A percentile compares a stretch with the other conserved stretches of the same genome.
phyloP scores from a whole-genome alignment of 2,797 vertebrate genomes.

The Sebastes vulpes region DNA sequence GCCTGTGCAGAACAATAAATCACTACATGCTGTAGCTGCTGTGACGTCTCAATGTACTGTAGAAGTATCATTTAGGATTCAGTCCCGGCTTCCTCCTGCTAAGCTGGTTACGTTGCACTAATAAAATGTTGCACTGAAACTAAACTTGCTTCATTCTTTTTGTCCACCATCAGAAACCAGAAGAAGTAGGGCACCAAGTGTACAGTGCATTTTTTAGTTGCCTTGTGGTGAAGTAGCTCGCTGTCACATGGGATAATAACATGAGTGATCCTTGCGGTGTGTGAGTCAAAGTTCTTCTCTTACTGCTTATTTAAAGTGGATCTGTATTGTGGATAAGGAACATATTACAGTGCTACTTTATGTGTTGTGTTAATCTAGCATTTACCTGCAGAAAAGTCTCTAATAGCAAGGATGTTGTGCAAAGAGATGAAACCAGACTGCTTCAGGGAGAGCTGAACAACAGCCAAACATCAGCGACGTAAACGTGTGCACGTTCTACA shows the following conservation, averaged over 20 bases:
- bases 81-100: not conserved
- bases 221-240: not conserved
- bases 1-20: constrained; percentile 20
- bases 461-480: not conserved
- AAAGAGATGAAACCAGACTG: not conserved
- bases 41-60: constrained; percentile 18
- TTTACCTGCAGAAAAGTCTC: not conserved
- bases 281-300: not conserved
- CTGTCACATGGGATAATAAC: not conserved
- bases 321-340: not conserved
- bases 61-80: constrained; percentile 9
- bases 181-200: no score
- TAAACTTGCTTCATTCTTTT: not conserved
- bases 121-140: not conserved
- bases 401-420: not conserved
- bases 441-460: not conserved
- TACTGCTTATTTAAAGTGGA: not conserved
- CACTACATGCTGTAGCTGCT: not conserved
- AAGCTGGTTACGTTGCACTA: not conserved
- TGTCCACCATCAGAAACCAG: not conserved
- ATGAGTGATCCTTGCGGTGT: not conserved
- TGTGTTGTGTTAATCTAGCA: not conserved
- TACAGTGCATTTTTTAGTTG: not conserved
- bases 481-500: not conserved
- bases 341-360: not conserved